A percentile compares a stretch with the other conserved stretches of the same genome.
Conservation (phyloP, 2,797 vertebrate species). For the Cyclopterus lumpus region DNA sequence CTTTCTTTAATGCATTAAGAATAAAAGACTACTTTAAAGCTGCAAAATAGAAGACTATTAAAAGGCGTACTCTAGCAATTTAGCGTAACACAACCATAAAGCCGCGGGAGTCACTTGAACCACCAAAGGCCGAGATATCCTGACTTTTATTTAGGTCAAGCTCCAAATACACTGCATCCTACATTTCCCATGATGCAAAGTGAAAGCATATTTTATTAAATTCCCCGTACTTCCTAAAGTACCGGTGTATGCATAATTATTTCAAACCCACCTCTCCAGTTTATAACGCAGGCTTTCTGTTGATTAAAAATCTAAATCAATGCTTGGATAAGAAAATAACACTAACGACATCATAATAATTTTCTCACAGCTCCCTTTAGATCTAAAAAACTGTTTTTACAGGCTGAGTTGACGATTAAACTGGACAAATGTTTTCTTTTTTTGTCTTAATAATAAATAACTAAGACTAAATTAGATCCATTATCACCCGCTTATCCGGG, state of each 20-base stretch:
- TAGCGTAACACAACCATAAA: background rate
- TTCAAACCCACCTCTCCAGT: background rate
- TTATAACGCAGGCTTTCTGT: constrained; percentile 7
- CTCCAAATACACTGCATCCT: background rate
- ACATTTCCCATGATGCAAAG: constrained; percentile 22
- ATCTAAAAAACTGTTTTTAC: background rate
- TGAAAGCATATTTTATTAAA: constrained; percentile 12
- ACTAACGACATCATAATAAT: background rate
- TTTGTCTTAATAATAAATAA: background rate
- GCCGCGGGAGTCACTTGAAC: background rate
- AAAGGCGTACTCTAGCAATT: background rate
- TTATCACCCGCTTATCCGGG: no score
- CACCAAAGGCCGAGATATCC: background rate
- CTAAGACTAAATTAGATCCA: background rate
- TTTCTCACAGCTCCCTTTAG: background rate
- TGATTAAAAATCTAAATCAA: background rate
- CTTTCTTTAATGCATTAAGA: background rate
- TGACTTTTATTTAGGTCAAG: constrained; percentile 1
- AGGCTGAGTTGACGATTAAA: background rate
- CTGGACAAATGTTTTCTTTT: background rate
- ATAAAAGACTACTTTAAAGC: background rate
- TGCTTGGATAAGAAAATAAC: background rate
- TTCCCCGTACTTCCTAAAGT: background rate
- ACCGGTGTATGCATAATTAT: no score
- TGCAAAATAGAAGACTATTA: background rate